Evolutionary conservation across 2,797 vertebrate species (phyloP).

Genomic region (Acomys russatus): DNA sequence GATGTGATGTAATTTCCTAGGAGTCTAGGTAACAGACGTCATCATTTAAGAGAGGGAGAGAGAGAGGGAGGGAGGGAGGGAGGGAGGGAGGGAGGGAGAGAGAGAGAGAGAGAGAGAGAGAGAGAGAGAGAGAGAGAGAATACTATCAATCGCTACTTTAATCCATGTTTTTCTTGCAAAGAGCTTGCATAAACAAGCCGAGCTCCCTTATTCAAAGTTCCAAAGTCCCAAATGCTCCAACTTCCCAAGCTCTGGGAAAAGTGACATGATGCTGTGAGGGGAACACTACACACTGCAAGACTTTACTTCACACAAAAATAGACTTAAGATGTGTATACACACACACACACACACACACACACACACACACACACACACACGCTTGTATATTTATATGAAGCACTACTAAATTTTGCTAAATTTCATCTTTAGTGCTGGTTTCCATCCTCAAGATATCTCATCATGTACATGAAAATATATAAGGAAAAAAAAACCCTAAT

Average conservation of each 20-base stretch:
- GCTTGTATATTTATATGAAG: background rate
- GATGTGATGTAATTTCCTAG: background rate
- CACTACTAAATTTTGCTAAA: background rate
- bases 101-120: too few relatives aligned
- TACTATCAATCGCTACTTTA: background rate
- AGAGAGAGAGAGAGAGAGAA: background rate
- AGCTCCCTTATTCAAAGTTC: background rate
- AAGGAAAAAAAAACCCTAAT: background rate
- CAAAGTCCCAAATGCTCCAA: background rate
- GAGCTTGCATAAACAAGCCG: background rate
- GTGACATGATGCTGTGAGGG: background rate
- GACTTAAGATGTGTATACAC: background rate
- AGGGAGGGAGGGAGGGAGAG: background rate
- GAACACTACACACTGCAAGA: background rate
- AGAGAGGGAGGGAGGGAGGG: background rate
- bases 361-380: too few relatives aligned
- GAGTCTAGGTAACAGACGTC: background rate
- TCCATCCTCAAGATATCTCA: background rate
- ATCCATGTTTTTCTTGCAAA: background rate
- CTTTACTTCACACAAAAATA: background rate
- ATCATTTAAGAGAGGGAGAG: slow-evolving; percentile 26
- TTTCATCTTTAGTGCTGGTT: background rate
- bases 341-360: background rate
- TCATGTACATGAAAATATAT: background rate
- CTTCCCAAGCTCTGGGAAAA: background rate